Base-by-base conservation (phyloP, 2,113 vertebrate genomes). In the Mesitornis unicolor region DNA sequence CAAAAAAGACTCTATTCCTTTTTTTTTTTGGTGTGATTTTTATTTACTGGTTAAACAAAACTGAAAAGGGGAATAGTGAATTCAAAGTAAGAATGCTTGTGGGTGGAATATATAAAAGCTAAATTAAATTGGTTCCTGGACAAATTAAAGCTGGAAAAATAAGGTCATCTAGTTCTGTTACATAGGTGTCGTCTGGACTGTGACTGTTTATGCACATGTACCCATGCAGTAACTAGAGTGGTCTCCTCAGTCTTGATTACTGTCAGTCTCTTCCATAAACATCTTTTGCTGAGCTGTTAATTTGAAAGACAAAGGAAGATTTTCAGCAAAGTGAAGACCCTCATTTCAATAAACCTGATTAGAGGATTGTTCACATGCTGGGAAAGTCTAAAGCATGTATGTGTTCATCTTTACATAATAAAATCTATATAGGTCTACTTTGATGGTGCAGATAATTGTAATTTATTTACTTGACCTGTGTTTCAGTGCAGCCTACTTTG, bases 91-190 rank as follows among this genome's bases (percentile, higher is more conserved):
- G 75, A 73, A 76, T 77, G 31, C 2, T 80, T 57, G 42, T 83
- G 59, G 53, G 33, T 90, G 31, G 45, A 94, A 69, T 79, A 61
- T 13, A 61, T 59, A 70, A 92, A 90, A 6, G 4, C 77, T 76
- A 85, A 87, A 91, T 89, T 69, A 87, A 93, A 90, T 33, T 83
- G 35, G 36, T 86, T 67, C 77, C 75, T 91, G 67, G 31, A 91
- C 29, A 7, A 69, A 76, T 59, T 76, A 24, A 76, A 63, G 25
- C 25, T 85, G 50, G 76, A 83, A 87, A 93, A 87, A 73, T 31
- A 73, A 83, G 75, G 42, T 79, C 35, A 73, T 70, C 33, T 82
- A 50, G 45, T 53, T 76, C 43, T 90, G 59, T 81, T 90, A 67
- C 81, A 20, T 73, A 40, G 68, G 17, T 67, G 56, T 42, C 4